phyloP scores from a whole-genome alignment of 2,888 invertebrate genomes.

The Agrotis segetum region DNA sequence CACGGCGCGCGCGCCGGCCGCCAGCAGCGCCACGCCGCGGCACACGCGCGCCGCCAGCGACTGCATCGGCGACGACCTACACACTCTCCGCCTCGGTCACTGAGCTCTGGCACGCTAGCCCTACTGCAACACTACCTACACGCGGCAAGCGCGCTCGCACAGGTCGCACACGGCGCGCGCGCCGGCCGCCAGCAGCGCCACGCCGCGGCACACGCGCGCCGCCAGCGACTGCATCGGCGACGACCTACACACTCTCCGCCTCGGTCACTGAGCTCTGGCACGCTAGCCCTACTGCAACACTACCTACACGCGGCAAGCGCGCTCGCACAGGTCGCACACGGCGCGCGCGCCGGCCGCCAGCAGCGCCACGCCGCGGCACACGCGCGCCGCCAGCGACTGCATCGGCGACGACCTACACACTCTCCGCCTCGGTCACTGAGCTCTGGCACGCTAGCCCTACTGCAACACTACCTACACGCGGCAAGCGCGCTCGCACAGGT shows the following conservation, averaged over 20 bases:
- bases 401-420: slow-evolving; percentile 29
- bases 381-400: slow-evolving; percentile 44
- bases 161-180: no score
- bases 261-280: no score
- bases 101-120: slow-evolving; percentile 3
- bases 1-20: slow-evolving; percentile 50
- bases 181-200: no score
- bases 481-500: background rate
- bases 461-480: background rate
- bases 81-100: slow-evolving; percentile 18
- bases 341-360: slow-evolving; percentile 48
- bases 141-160: background rate
- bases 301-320: slow-evolving; percentile 12
- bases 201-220: no score
- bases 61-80: slow-evolving; percentile 35
- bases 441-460: background rate
- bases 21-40: slow-evolving; percentile 27
- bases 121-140: background rate
- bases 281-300: no score
- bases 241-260: no score
- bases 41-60: slow-evolving; percentile 47
- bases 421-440: slow-evolving; percentile 18
- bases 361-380: slow-evolving; percentile 35
- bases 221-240: no score
- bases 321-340: slow-evolving; percentile 38